Base-by-base conservation (phyloP, 2,113 vertebrate genomes). In the Orcinus orca region DNA sequence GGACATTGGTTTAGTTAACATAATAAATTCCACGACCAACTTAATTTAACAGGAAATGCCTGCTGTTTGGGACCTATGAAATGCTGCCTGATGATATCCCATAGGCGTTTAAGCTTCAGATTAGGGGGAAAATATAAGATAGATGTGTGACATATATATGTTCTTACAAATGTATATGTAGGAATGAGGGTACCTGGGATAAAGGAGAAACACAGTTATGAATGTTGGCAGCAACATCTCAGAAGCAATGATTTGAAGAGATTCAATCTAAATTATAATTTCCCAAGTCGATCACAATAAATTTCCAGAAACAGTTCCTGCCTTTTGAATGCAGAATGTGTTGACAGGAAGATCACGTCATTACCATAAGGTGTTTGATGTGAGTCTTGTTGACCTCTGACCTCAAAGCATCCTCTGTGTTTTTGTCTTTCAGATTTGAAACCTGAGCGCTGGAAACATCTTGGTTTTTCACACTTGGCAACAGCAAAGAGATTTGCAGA, bases 51-150 rank as follows among this genome's bases (percentile, higher is more conserved):
- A 90, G 81, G 50, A 94, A 96, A 70, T 67, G 38, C 36, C 70
- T 90, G 76, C n/a, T 88, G 5, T 87, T 73, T 68, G 88, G 93
- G 96, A 83, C 80, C 93, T 93, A 87, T 88, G 87, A 80, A 81
- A 65, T 93, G 82, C 73, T 82, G 67, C 0, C 3, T 36, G 94
- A 83, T 92, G 38, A 41, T 71, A 96, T 97, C 91, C 62, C 82
- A 20, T 0, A 1, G n/a, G n/a, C 25, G 2, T 31, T 33, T 26
- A 47, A 47, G 38, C 67, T n/a, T 93, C 67, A 86, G 68, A 76
- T 41, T 44, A 4, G 83, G 4, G 71, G 67, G 71, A 50, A 96
- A 95, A 94, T 11, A 92, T 13, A 25, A 94, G 14, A 97, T 31
- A 31, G 4, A 2, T n/a, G 7, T 62, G n/a, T 18, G 11, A 73